Conservation (phyloP, 2,797 vertebrate genomes). For the Distichodus sexfasciatus region DNA sequence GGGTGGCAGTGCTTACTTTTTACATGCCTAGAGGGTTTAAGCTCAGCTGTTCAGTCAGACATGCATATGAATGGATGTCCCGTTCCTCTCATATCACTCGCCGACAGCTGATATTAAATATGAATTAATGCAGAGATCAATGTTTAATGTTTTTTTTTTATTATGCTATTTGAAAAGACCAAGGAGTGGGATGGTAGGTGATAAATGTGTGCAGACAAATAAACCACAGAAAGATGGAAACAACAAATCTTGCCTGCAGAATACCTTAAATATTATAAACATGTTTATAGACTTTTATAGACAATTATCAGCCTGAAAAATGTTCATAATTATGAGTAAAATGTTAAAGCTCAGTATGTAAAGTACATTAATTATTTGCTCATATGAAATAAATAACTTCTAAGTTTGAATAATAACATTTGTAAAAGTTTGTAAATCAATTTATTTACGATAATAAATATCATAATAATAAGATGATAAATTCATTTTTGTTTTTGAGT, state of each 20-base stretch:
- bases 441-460: no score
- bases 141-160: constrained; percentile 64
- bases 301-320: no score
- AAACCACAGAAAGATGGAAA: not conserved
- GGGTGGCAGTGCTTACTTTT: constrained; percentile 7
- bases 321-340: no score
- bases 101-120: constrained; percentile 69
- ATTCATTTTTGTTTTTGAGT: no score
- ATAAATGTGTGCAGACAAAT: constrained; percentile 24
- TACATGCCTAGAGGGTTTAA: constrained; percentile 27
- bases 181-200: constrained; percentile 15
- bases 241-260: no score
- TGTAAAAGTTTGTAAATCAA: no score
- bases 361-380: no score
- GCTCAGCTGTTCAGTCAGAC: constrained; percentile 18
- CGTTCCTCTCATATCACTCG: constrained; percentile 59
- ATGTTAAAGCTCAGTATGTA: no score
- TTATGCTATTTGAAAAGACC: constrained; percentile 50
- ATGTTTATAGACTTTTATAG: no score
- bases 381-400: no score
- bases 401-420: no score
- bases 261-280: not conserved
- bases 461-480: no score
- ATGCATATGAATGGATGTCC: constrained; percentile 53
- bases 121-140: constrained; percentile 65